Conservation (phyloP, 2,888 invertebrate genomes). For the Leptinotarsa juncta region DNA sequence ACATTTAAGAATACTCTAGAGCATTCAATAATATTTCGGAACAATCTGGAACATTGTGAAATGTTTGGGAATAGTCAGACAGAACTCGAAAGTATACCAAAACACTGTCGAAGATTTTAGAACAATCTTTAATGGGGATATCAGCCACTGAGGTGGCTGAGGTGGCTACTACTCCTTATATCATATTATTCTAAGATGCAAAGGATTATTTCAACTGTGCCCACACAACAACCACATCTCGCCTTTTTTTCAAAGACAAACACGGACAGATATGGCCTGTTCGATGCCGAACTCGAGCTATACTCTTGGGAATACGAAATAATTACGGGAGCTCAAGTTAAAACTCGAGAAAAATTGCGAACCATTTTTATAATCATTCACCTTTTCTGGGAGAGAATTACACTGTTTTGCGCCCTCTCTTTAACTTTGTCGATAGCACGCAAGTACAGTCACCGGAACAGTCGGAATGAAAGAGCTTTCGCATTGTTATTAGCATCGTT, state of each 20-base stretch:
- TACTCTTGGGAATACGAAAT: conserved; percentile 61
- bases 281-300: conserved; percentile 53
- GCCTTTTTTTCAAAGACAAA: neutral
- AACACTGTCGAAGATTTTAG: too few relatives aligned
- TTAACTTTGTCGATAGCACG: conserved; percentile 23
- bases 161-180: too few relatives aligned
- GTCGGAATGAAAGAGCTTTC: conserved; percentile 18
- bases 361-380: conserved; percentile 66
- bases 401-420: conserved; percentile 42
- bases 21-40: too few relatives aligned
- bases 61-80: too few relatives aligned
- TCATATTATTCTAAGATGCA: neutral
- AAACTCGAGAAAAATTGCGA: conserved; percentile 65
- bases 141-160: too few relatives aligned
- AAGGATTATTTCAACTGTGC: neutral
- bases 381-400: conserved; percentile 56
- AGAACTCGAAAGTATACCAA: too few relatives aligned
- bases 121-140: too few relatives aligned
- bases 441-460: conserved; percentile 33
- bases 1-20: too few relatives aligned
- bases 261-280: conserved; percentile 32
- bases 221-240: neutral
- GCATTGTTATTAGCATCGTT: conserved; percentile 8
- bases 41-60: too few relatives aligned
- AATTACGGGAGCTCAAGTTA: conserved; percentile 64